Evolutionary conservation across 2,888 invertebrate species (phyloP).

Genomic region (Augiades crinisus): DNA sequence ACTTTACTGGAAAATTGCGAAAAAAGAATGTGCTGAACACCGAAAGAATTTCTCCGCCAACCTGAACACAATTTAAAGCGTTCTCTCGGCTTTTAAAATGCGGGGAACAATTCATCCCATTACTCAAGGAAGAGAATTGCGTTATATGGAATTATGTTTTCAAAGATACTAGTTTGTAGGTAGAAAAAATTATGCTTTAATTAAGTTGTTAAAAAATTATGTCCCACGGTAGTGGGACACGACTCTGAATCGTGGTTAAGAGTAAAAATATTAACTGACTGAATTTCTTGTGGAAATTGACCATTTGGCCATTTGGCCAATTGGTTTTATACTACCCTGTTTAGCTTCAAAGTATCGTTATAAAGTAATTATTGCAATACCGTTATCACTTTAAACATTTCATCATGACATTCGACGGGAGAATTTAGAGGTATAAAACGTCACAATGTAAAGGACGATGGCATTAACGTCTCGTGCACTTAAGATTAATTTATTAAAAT

Average conservation of each 20-base stretch:
- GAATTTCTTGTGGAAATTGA: slow-evolving; percentile 17
- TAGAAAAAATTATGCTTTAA: no score
- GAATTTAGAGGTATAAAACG: slow-evolving; percentile 7
- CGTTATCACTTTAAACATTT: slow-evolving; percentile 26
- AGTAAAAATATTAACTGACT: no score
- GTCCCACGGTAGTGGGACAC: no score
- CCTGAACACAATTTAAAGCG: slow-evolving; percentile 16
- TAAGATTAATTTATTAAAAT: no score
- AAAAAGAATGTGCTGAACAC: slow-evolving; percentile 12
- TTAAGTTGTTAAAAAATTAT: no score
- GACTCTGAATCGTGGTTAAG: no score
- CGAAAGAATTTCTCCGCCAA: background rate
- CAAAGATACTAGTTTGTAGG: no score
- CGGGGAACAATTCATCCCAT: slow-evolving; percentile 2
- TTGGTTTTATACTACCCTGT: no score
- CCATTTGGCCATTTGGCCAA: slow-evolving; percentile 27
- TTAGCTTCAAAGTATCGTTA: slow-evolving; percentile 27
- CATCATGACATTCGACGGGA: slow-evolving; percentile 17
- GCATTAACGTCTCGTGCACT: slow-evolving; percentile 3
- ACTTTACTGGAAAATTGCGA: slow-evolving; percentile 4
- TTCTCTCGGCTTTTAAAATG: slow-evolving; percentile 2
- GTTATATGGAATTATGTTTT: background rate
- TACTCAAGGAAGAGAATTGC: background rate
- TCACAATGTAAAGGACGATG: slow-evolving; percentile 4
- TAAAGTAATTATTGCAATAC: slow-evolving; percentile 32